These are phyloP conservation scores for Eilema griseolum DNA, from an alignment of 2,888 invertebrate species.

Conservation along the genomic window DNA sequence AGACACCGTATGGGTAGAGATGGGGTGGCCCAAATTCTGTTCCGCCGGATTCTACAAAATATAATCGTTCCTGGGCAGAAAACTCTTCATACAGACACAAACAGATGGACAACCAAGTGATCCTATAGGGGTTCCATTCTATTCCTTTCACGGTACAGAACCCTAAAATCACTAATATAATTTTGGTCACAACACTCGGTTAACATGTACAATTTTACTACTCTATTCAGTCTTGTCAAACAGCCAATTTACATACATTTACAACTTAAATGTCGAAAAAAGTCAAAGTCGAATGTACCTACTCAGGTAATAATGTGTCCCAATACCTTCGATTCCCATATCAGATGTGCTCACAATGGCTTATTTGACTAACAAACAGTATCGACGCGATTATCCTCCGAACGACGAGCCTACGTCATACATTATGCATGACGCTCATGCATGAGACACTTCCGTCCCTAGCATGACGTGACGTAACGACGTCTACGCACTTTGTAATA, in stretches of 20 bases:
- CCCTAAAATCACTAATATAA: background rate
- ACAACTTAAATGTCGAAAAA: slow-evolving; percentile 14
- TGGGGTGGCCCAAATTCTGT: too few species aligned
- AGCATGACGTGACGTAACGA: slow-evolving; percentile 53
- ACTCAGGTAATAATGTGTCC: slow-evolving; percentile 24
- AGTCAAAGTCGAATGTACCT: slow-evolving; percentile 14
- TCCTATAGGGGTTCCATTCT: background rate
- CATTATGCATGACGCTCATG: slow-evolving; percentile 72
- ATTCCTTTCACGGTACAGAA: background rate
- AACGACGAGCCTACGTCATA: slow-evolving; percentile 46
- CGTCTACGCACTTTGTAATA: slow-evolving; percentile 53
- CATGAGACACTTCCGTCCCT: slow-evolving; percentile 72
- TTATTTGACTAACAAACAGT: slow-evolving; percentile 85
- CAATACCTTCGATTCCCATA: slow-evolving; percentile 53
- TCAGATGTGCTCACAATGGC: slow-evolving; percentile 75
- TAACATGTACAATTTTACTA: slow-evolving; percentile 4
- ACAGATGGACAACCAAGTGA: background rate
- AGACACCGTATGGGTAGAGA: too few species aligned
- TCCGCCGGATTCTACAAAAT: too few species aligned
- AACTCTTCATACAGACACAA: background rate
- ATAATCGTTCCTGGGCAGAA: background rate
- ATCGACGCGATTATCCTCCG: slow-evolving; percentile 76
- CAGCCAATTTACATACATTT: slow-evolving; percentile 20
- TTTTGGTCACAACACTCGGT: background rate
- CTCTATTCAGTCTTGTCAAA: slow-evolving; percentile 8